These are phyloP conservation scores for Actinernus sp. DNA, from an alignment of 92 coral and sea anemone genomes.

Conservation along the genomic window DNA sequence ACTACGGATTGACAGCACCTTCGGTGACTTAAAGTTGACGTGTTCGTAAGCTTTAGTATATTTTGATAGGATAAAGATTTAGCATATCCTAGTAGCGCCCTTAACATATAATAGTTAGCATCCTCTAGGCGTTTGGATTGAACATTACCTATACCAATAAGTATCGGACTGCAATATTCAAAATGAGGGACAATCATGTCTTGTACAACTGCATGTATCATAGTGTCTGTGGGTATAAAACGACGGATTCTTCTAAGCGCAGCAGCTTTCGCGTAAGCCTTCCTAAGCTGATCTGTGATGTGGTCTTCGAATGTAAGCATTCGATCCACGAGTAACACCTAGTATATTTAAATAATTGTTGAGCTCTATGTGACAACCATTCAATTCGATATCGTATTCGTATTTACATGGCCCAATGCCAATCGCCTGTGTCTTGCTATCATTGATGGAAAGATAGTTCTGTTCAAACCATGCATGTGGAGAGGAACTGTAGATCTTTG, in stretches of 20 bases:
- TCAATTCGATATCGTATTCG: conserved; percentile 2
- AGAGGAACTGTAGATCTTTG: conserved; percentile 19
- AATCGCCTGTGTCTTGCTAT: conserved; percentile 60
- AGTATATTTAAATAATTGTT: conserved; percentile 3
- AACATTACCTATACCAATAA: conserved; percentile 5
- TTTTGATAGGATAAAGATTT: neutral
- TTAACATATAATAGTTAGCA: conserved; percentile 19
- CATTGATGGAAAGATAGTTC: conserved; percentile 29
- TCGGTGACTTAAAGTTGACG: too few species aligned
- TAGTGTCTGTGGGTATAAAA: too few species aligned
- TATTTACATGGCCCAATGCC: conserved; percentile 22
- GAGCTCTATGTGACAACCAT: conserved; percentile 4
- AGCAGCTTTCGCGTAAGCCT: conserved; percentile 19
- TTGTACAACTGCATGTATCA: too few species aligned
- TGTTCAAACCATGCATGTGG: conserved; percentile 24
- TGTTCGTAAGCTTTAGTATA: too few species aligned
- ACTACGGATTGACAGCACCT: too few species aligned
- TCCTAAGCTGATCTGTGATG: conserved; percentile 16
- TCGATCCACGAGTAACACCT: conserved; percentile 28
- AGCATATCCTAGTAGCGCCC: conserved; percentile 6
- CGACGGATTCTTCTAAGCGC: conserved; percentile 7
- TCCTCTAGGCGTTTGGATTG: conserved; percentile 1
- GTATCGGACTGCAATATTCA: conserved; percentile 11
- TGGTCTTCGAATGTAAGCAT: conserved; percentile 2
- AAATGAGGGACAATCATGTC: conserved; percentile 16